Percentiles rank a stretch among this genome's conserved stretches.
phyloP scores from a whole-genome alignment of 23 tunicate species.

The Phallusia fumigata region DNA sequence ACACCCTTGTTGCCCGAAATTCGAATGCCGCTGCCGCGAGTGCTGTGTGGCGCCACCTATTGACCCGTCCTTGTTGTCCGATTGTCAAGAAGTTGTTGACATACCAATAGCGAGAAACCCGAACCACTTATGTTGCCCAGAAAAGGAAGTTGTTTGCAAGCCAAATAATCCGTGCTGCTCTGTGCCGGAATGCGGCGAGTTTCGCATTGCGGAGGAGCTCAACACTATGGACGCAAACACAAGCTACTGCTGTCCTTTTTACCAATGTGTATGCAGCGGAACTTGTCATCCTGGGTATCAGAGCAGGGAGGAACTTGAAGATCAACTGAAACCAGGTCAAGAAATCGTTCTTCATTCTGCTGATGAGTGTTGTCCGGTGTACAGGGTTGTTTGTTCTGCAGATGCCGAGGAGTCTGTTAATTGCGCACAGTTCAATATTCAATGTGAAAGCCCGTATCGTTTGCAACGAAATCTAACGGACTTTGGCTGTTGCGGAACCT shows the following conservation, averaged over 20 bases:
- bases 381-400: conserved; percentile 23
- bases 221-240: neutral
- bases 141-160: conserved; percentile 32
- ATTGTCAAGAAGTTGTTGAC: conserved; percentile 8
- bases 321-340: conserved; percentile 20
- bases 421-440: conserved; percentile 21
- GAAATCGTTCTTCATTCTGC: conserved; percentile 7
- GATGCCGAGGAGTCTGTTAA: conserved; percentile 19
- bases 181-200: conserved; percentile 9
- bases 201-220: neutral
- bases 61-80: neutral
- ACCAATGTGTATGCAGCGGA: conserved; percentile 35
- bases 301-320: conserved; percentile 12
- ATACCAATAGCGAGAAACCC: conserved; percentile 23
- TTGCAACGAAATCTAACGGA: neutral
- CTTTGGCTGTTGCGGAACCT: conserved; percentile 13
- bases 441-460: conserved; percentile 9
- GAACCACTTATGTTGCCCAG: conserved; percentile 38
- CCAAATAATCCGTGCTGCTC: neutral
- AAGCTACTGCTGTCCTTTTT: conserved; percentile 15
- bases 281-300: conserved; percentile 22
- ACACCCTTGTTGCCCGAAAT: conserved; percentile 24
- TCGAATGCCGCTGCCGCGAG: conserved; percentile 16
- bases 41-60: conserved; percentile 19
- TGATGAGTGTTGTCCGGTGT: conserved; percentile 41